These are phyloP conservation scores for Imbricaverruca yamaguchii DNA, from an alignment of 2,888 invertebrate species.

Conservation along the genomic window DNA sequence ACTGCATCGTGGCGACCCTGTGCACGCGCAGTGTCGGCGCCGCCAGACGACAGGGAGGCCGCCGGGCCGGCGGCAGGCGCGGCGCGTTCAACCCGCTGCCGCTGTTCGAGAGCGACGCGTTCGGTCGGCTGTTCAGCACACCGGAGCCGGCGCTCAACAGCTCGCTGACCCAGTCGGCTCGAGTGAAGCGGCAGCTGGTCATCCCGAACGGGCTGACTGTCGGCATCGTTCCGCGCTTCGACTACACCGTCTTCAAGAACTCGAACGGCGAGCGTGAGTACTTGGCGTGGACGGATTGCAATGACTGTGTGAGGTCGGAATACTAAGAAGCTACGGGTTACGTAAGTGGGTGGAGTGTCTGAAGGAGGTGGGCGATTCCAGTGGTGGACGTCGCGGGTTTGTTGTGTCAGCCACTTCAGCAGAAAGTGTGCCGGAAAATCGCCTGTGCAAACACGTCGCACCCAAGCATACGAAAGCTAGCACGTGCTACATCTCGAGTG, in stretches of 20 bases:
- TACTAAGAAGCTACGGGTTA: too few relatives aligned
- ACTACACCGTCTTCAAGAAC: conserved; percentile 11
- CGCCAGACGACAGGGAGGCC: neutral
- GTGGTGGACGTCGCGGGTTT: too few relatives aligned
- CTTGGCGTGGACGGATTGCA: too few relatives aligned
- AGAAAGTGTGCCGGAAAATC: too few relatives aligned
- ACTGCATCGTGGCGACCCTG: neutral
- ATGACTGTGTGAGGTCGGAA: too few relatives aligned
- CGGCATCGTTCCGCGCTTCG: conserved; percentile 9
- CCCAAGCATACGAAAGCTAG: too few relatives aligned
- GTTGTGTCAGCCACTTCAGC: too few relatives aligned
- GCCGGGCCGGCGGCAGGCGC: neutral
- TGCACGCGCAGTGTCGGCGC: neutral
- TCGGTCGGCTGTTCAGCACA: neutral
- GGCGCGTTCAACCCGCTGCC: neutral
- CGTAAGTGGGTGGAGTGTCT: too few relatives aligned
- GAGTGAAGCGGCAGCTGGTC: conserved; percentile 2
- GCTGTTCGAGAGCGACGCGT: neutral
- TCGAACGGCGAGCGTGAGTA: conserved; percentile 6
- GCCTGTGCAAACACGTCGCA: too few relatives aligned
- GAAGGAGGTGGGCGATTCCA: too few relatives aligned
- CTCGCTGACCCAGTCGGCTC: neutral
- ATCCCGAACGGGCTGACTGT: conserved; percentile 4
- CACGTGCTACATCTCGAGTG: too few relatives aligned
- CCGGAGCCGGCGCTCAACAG: neutral